Evolutionary conservation across 2,888 invertebrate genomes (phyloP), one percentile per base, ranked within the genome.

Genomic region (Lasioglossum figueresi): DNA sequence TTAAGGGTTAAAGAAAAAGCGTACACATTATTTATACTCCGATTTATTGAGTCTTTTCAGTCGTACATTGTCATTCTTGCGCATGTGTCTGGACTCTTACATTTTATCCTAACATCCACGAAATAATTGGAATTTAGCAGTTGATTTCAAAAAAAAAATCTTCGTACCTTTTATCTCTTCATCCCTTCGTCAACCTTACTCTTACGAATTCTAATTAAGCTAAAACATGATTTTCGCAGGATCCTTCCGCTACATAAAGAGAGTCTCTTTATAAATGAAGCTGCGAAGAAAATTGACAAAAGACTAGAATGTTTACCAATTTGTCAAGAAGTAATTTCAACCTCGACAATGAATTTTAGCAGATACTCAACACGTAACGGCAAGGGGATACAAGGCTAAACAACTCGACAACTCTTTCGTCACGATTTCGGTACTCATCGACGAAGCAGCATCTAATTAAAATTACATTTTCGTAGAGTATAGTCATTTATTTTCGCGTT

Each of bases 401-500:
- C 59, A 27, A 45, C 68, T n/a, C 27, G 56, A 63, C 43, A 40
- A 63, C 12, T n/a, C 31, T 27, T 4, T 12, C 1, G 5, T 23
- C 40, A 71, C 45, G 5, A 34, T 37, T 37, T 45, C 56, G 27
- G 37, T 34, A n/a, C 19, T 34, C 40, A 3, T 34, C 10, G 23
- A 45, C 31, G 43, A 80, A 83, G 56, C 75, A 45, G 56, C 66
- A 59, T 73, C 76, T 82, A 77, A 74, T 84, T 74, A 77, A 82
- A 82, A 48, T 77, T 34, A 73, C 77, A 82, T 73, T 12, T 56
- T 75, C 63, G 14, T 45, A 14, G 48, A 16, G 23, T 52, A 63
- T 79, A n/a, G 43, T 56, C 71, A n/a, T 73, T 72, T 34, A 37
- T 27, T 68, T 12, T 66, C 66, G 19, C 56, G 27, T 83, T 87